phyloP scores from a whole-genome alignment of 2,888 invertebrate genomes.

The Melitaea athalia region DNA sequence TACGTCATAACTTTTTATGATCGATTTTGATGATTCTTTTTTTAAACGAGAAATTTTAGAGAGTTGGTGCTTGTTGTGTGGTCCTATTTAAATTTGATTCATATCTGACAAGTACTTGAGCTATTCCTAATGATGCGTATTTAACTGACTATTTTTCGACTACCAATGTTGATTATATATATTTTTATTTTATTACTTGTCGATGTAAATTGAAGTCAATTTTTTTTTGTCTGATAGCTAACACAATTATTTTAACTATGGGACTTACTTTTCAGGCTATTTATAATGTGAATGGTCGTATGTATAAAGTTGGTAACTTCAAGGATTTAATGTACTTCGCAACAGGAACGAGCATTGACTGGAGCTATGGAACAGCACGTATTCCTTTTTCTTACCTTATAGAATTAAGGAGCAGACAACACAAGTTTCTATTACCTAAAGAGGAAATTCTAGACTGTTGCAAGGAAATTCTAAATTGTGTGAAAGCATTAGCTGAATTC shows the following conservation, averaged over 20 bases:
- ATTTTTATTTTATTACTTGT: too few species aligned
- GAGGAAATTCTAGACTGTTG: constrained; percentile 67
- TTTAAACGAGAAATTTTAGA: background rate
- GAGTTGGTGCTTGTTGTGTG: too few species aligned
- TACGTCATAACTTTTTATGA: too few species aligned
- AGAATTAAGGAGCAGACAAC: constrained; percentile 66
- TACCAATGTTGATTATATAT: too few species aligned
- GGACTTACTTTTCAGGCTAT: constrained; percentile 60
- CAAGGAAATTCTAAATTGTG: constrained; percentile 60
- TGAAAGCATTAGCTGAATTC: constrained; percentile 61
- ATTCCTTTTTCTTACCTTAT: constrained; percentile 73
- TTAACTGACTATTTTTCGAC: too few species aligned
- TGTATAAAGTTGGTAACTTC: constrained; percentile 76
- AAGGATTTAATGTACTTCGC: constrained; percentile 75
- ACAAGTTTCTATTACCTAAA: constrained; percentile 63
- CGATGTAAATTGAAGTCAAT: too few species aligned
- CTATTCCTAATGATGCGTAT: too few species aligned
- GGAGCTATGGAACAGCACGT: constrained; percentile 72
- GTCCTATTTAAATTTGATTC: too few species aligned
- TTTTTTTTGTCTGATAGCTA: background rate
- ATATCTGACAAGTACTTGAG: too few species aligned
- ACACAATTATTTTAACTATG: background rate
- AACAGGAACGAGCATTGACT: constrained; percentile 73
- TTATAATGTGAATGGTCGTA: constrained; percentile 63
- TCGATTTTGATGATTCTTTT: background rate